Conservation (phyloP, 2,888 invertebrate genomes). For the Clepsis dumicolana region DNA sequence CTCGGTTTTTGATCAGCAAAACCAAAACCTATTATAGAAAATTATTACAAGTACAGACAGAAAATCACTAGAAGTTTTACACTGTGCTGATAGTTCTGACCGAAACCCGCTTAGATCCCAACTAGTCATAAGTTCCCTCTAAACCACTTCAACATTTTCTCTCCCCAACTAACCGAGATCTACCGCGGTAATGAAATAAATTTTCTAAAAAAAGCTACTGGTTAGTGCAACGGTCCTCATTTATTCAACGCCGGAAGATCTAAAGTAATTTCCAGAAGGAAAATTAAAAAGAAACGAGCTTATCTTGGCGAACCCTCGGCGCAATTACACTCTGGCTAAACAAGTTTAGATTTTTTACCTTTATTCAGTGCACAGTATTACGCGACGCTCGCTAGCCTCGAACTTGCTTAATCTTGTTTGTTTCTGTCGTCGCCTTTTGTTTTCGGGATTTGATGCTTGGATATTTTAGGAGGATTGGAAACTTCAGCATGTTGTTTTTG, state of each 20-base stretch:
- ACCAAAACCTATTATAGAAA: no score
- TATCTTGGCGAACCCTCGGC: conserved; percentile 69
- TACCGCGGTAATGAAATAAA: conserved; percentile 64
- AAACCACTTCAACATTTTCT: conserved; percentile 56
- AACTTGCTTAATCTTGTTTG: conserved; percentile 43
- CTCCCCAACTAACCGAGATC: conserved; percentile 55
- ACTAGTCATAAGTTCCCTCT: conserved; percentile 57
- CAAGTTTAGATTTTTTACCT: conserved; percentile 55
- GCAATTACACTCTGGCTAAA: conserved; percentile 69
- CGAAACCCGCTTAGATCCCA: not conserved
- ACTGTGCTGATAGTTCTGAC: not conserved
- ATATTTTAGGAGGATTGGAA: not conserved
- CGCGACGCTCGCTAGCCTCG: conserved; percentile 15
- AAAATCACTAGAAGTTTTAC: no score
- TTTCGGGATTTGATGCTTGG: not conserved
- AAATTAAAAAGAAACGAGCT: conserved; percentile 79
- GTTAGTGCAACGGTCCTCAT: conserved; percentile 67
- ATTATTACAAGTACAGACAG: no score
- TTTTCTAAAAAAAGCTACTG: conserved; percentile 49
- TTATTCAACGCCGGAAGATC: conserved; percentile 72
- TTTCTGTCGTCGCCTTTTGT: conserved; percentile 8
- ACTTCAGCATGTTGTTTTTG: not conserved
- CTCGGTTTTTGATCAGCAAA: no score
- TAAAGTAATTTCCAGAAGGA: conserved; percentile 75
- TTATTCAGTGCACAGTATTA: conserved; percentile 43